Evolutionary conservation across 2,113 vertebrate genomes (phyloP).

Genomic region (Clarias magur): DNA sequence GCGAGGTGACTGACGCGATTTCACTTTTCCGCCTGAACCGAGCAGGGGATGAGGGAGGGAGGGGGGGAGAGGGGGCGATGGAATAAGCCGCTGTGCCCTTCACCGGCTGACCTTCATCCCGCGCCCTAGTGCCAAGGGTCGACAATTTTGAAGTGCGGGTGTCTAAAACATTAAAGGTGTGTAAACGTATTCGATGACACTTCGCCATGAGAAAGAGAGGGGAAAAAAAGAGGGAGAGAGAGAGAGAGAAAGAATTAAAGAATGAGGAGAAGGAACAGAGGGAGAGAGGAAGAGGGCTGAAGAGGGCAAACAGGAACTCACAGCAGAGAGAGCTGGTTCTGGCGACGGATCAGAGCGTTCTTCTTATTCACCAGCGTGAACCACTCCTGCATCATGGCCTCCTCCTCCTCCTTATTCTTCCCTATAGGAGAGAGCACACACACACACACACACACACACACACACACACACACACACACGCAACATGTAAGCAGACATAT

Average conservation of each 20-base stretch:
- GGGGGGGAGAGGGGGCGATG: not conserved
- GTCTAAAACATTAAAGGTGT: not conserved
- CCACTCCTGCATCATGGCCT: conserved; percentile 99
- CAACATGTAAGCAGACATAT: conserved; percentile 7
- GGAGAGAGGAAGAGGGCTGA: not conserved
- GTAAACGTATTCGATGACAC: not conserved
- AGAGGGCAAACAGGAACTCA: conserved; percentile 69
- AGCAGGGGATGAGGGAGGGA: not conserved
- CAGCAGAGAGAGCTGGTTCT: conserved; percentile 99
- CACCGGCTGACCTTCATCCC: conserved; percentile 42
- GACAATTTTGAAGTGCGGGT: conserved; percentile 37
- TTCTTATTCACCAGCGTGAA: conserved; percentile 99
- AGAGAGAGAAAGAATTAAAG: not conserved
- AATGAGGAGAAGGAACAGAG: not conserved
- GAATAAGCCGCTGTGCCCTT: conserved; percentile 48
- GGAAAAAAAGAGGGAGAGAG: not conserved
- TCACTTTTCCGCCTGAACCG: conserved; percentile 31
- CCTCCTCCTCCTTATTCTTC: conserved; percentile 96
- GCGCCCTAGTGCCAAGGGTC: conserved; percentile 39
- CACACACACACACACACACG: conserved; percentile 38
- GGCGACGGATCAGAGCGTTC: conserved; percentile 95
- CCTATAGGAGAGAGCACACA: conserved; percentile 72
- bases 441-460: conserved; percentile 25
- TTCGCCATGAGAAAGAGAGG: not conserved
- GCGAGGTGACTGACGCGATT: conserved; percentile 32